Evolutionary conservation across 2,888 invertebrate genomes (phyloP), one percentile per base, ranked within the genome.

Genomic region (Agrotis exclamationis): DNA sequence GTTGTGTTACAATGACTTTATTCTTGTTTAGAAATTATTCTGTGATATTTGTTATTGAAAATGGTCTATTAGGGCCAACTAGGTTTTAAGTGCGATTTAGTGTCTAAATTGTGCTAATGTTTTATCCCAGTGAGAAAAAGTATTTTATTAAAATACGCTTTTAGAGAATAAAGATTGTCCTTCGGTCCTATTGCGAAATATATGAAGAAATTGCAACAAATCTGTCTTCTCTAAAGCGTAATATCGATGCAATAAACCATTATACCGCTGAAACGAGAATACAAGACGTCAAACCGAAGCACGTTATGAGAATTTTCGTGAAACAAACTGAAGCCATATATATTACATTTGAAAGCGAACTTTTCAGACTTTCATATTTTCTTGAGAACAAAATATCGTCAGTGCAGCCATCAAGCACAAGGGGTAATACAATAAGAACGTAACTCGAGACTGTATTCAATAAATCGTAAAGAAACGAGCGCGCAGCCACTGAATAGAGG

Each of bases 371-470:
- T 70, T 70, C 24, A 33, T 50, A 50, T 53, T 70, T 58, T n/a
- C 20, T 20, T 33, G 1, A 6, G 13, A 51, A 62, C n/a, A 53
- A 44, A 24, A 58, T 18, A 47, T 28, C 13, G 7, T 47, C 28
- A 24, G 24, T 47, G 22, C 45, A 54, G 18, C 50, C 45, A 47
- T 45, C 69, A 50, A 28, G 20, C 50, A 9, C 78, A 69, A 18
- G 33, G 18, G 18, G 45, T 39, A 60, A 60, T 39, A 51, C 44
- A 76, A 76, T 51, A 45, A 58, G 13, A 54, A 20, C 16, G 44
- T 16, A 62, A 82, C 65, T 77, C 57, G 48, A 59, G 22, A 54
- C 57, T 39, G 47, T 76, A 76, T 73, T 70, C 77, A 74, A 73
- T 80, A 80, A 76, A 76, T 79, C 44, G 56, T 62, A 58, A 53